Evolutionary conservation across 2,113 vertebrate genomes (phyloP).

Genomic region (Podarcis raffonei): DNA sequence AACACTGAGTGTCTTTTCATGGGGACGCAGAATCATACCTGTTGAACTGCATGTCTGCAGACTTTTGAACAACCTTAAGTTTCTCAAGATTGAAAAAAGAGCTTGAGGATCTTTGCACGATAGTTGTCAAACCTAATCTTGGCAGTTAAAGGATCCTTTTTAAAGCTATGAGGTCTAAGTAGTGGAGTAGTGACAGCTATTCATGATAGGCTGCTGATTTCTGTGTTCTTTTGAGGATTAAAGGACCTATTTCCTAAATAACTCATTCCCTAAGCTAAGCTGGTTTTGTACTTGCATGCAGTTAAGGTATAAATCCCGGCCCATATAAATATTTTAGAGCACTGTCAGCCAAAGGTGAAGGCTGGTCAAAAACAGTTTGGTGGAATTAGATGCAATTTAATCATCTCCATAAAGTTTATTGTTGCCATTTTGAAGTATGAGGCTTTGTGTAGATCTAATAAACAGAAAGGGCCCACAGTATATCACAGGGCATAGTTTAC

Average conservation of each 20-base stretch:
- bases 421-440: slow-evolving; percentile 33
- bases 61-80: background rate
- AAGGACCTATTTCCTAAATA: slow-evolving; percentile 58
- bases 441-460: slow-evolving; percentile 22
- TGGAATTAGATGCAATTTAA: slow-evolving; percentile 44
- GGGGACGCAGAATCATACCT: background rate
- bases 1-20: no score
- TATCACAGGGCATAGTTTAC: slow-evolving; percentile 18
- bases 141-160: slow-evolving; percentile 8
- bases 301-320: slow-evolving; percentile 40
- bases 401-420: slow-evolving; percentile 48
- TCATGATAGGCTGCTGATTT: slow-evolving; percentile 25
- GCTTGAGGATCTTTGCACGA: background rate
- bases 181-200: slow-evolving; percentile 38
- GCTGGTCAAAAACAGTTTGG: background rate
- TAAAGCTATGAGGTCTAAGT: slow-evolving; percentile 49
- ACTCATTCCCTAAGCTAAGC: slow-evolving; percentile 34
- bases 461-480: background rate
- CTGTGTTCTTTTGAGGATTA: slow-evolving; percentile 38
- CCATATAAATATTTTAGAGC: slow-evolving; percentile 49
- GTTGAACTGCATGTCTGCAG: background rate
- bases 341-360: slow-evolving; percentile 41
- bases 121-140: background rate
- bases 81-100: background rate
- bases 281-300: slow-evolving; percentile 34